These are phyloP conservation scores for Amblyteles armatorius DNA, from an alignment of 2,888 invertebrate species.

Conservation along the genomic window DNA sequence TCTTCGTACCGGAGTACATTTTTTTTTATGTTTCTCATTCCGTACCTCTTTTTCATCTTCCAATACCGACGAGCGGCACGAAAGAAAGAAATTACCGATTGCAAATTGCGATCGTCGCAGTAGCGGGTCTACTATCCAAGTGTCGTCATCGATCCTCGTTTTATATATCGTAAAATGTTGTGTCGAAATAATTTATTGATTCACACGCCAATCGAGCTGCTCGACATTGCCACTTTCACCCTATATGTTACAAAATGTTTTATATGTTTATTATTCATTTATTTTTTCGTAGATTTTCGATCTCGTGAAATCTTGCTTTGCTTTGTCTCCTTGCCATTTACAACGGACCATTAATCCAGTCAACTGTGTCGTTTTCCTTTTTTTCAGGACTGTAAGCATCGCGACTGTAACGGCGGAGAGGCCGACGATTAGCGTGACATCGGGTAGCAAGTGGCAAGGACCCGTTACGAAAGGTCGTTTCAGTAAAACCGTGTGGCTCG, in stretches of 20 bases:
- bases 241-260: too few relatives aligned
- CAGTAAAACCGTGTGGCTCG: constrained; percentile 82
- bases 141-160: background rate
- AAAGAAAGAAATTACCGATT: background rate
- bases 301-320: background rate
- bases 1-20: constrained; percentile 10
- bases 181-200: too few relatives aligned
- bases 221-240: too few relatives aligned
- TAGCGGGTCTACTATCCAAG: background rate
- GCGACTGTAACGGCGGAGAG: constrained; percentile 77
- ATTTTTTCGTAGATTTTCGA: constrained; percentile 14
- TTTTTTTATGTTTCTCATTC: constrained; percentile 16
- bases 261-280: background rate
- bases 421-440: constrained; percentile 71
- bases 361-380: constrained; percentile 52
- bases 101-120: background rate
- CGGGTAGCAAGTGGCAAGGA: constrained; percentile 81
- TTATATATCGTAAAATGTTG: background rate
- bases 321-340: constrained; percentile 30
- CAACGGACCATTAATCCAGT: constrained; percentile 10
- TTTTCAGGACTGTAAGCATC: constrained; percentile 80
- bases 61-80: background rate
- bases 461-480: constrained; percentile 83
- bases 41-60: constrained; percentile 7
- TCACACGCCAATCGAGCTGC: too few relatives aligned